phyloP scores from a whole-genome alignment of 2,888 invertebrate genomes.

The Trachelus iudaicus region DNA sequence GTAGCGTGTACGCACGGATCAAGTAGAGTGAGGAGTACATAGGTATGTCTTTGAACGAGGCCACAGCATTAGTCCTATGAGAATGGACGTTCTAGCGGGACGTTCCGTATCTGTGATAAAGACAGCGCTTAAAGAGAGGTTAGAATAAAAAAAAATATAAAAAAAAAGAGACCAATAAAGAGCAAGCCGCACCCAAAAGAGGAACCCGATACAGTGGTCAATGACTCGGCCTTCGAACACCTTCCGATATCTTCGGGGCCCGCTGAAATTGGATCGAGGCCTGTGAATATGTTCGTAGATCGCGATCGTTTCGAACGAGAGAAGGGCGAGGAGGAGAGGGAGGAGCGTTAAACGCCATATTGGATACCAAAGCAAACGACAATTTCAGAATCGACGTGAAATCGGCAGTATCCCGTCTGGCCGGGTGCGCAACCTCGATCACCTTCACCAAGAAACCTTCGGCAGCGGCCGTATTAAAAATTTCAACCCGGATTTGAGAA shows the following conservation, averaged over 20 bases:
- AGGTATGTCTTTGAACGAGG: neutral
- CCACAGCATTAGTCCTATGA: neutral
- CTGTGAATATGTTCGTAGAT: neutral
- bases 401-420: neutral
- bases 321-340: constrained; percentile 2
- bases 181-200: constrained; percentile 2
- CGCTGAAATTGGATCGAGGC: constrained; percentile 14
- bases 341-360: constrained; percentile 10
- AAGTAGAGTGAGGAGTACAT: neutral
- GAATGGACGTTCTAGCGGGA: neutral
- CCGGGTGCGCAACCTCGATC: constrained; percentile 54
- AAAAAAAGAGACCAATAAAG: neutral
- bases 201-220: constrained; percentile 9
- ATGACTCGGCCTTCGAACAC: constrained; percentile 16
- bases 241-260: neutral
- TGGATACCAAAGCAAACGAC: neutral
- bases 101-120: neutral
- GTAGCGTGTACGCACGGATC: neutral
- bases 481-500: neutral
- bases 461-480: constrained; percentile 1
- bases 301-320: neutral
- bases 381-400: neutral
- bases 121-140: neutral
- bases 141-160: neutral
- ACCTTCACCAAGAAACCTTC: constrained; percentile 56